phyloP scores from a whole-genome alignment of 1,140 invertebrate genomes.

The Dufourea novaeangliae region DNA sequence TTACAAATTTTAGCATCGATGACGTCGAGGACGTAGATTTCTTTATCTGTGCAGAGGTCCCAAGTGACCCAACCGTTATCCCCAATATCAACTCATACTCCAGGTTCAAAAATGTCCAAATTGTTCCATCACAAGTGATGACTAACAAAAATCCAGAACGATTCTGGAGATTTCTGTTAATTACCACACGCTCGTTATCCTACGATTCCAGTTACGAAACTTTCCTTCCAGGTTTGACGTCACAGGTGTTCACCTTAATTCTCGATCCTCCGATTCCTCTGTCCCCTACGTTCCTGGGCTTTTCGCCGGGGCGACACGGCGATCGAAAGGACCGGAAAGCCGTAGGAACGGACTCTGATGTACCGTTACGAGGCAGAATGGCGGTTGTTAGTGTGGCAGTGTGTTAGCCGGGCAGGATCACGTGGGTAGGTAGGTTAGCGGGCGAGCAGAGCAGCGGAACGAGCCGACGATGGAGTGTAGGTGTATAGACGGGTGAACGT shows the following conservation, averaged over 20 bases:
- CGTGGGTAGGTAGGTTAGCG: slow-evolving; percentile 66
- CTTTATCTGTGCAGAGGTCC: no score
- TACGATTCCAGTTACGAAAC: slow-evolving; percentile 28
- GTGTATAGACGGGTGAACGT: slow-evolving; percentile 53
- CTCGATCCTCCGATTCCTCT: neutral
- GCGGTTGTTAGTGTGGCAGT: slow-evolving; percentile 74
- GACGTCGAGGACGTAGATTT: no score
- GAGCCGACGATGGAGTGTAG: slow-evolving; percentile 41
- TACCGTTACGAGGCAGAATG: slow-evolving; percentile 73
- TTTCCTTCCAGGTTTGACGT: slow-evolving; percentile 29
- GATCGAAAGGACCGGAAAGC: slow-evolving; percentile 56
- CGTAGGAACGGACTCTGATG: slow-evolving; percentile 62
- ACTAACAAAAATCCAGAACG: no score
- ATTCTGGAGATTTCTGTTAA: no score
- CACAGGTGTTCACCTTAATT: neutral
- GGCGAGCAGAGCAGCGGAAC: slow-evolving; percentile 46
- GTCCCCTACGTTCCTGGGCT: slow-evolving; percentile 17
- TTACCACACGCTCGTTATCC: neutral
- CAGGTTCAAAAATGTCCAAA: no score
- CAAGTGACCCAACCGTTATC: no score
- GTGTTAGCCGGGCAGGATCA: slow-evolving; percentile 75
- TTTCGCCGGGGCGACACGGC: slow-evolving; percentile 30
- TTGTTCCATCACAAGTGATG: no score
- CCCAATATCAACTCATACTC: no score
- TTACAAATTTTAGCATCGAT: no score